Base-by-base conservation (phyloP, 2,113 vertebrate genomes). In the Piprites chloris region DNA sequence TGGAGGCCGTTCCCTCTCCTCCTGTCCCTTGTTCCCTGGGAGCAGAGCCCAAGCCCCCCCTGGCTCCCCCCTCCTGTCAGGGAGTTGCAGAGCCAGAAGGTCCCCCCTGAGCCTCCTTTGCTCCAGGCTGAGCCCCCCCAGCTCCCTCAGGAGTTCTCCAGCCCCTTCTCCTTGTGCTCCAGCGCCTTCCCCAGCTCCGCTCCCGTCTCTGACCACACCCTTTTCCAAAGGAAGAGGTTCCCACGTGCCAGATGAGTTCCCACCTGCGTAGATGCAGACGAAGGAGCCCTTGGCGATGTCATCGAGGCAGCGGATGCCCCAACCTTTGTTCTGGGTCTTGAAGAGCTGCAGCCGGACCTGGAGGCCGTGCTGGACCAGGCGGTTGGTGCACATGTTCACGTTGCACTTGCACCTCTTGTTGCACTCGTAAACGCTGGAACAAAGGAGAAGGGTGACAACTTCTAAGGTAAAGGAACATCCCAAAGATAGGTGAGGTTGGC, bases 321-420 rank as follows among this genome's bases (percentile, higher is more conserved):
- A 99, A 37, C 99, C 99, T 87, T 99, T 99, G 98, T 99, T 99
- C 97, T 99, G 99, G 0, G 99, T 99, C 97, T 99, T 99, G 97
- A 99, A 99, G 15, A 99, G 98, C 97, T 99, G 99, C n/a, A 99
- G 99, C 1, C 99, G 97, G 61, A 99, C 99, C 83, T 99, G 99
- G 16, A 99, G 98, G 39, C 99, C 99, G 1, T 99, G 99, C 67
- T 99, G 99, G 8, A 99, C 99, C 98, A 99, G 74, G 9, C 99
- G 98, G 89, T 99, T 99, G 53, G 98, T 99, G 97, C 99, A 99
- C 99, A 99, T 99, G 96, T 98, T 98, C 21, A 75, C 6, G 73
- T 98, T 99, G 94, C 99, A 99, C 65, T 98, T 98, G 94, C 99
- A 99, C 77, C 98, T 97, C 94, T 99, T 99, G 97, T 99, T 99